Base-by-base conservation (phyloP, 2,888 invertebrate genomes). In the Himalopsyche tibetana region DNA sequence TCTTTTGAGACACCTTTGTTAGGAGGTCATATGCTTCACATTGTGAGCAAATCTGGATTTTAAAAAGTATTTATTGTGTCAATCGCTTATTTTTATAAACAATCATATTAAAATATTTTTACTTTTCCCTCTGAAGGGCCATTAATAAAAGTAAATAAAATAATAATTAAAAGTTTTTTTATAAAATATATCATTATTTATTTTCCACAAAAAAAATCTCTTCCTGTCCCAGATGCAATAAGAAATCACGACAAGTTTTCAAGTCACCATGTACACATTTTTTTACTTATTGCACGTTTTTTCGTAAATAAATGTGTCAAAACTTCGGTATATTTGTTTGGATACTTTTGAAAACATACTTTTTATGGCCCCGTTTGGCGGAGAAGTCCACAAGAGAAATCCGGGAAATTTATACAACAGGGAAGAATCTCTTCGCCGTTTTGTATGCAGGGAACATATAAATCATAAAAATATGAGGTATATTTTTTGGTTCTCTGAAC, bases 371-470 rank as follows among this genome's bases (percentile, higher is more conserved):
- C 74, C 36, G 74, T 74, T 74, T 38, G 74, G 74, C 74, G 74
- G 69, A 74, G 36, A 74, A 74, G 74, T 51, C 51, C 51, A 51
- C 51, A 15, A 51, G 51, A 51, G 51, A 51, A 51, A 51, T 74
- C 74, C 19, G 74, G 74, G 38, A 74, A 74, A 74, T 74, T 74
- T 74, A 74, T 74, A 74, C 74, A 36, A 12, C 74, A 28, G 38
- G 74, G 38, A 74, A 74, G 74, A 74, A 15, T 74, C 36, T 36
- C 74, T 74, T 74, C 74, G 36, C 74, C 74, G 74, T 74, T 74
- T 74, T 74, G 74, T 74, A 74, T 74, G 74, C 74, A 74, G 74
- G 74, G 38, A 74, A 74, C n/a, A 74, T 74, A 74, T 74, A 74
- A 74, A 74, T 74, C 74, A 74, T 74, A 74, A 74, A 36, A 74